phyloP scores from a whole-genome alignment of 2,797 vertebrate species.

The Hyperoplus lanceolatus region DNA sequence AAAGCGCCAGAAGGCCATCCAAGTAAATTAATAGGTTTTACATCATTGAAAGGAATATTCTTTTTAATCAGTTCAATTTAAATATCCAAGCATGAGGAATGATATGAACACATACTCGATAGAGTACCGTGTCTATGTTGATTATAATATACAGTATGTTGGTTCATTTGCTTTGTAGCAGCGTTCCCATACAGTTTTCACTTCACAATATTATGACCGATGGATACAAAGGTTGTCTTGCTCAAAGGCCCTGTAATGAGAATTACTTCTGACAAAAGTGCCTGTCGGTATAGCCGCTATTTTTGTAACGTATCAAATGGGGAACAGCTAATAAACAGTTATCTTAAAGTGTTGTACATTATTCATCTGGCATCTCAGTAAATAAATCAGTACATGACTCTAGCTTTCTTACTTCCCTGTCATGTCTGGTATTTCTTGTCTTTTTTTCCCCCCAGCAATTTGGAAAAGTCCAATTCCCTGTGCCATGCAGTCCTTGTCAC shows the following conservation, averaged over 20 bases:
- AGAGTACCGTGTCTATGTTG: not conserved
- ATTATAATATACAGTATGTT: constrained; percentile 41
- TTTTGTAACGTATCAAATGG: constrained; percentile 13
- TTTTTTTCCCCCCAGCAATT: constrained; percentile 1
- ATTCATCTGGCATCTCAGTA: not conserved
- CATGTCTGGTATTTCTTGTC: constrained; percentile 19
- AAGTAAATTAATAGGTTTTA: constrained; percentile 25
- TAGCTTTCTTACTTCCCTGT: not conserved
- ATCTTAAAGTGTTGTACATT: not conserved
- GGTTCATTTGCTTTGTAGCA: constrained; percentile 14
- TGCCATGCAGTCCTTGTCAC: constrained; percentile 37
- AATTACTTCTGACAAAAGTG: not conserved
- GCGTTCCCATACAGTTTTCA: not conserved
- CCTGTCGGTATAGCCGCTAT: not conserved
- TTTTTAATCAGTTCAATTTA: constrained; percentile 57
- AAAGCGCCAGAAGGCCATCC: not conserved
- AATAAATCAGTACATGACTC: not conserved
- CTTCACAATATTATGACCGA: not conserved
- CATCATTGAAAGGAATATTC: constrained; percentile 10
- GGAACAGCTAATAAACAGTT: constrained; percentile 7
- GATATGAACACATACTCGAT: not conserved
- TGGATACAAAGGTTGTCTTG: constrained; percentile 16
- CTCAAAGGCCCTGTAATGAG: constrained; percentile 28
- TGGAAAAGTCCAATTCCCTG: constrained; percentile 26
- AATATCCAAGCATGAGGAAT: constrained; percentile 16